Evolutionary conservation across 2,113 vertebrate species (phyloP), one percentile per base, ranked within the genome.

Genomic region (Varanus salvator): DNA sequence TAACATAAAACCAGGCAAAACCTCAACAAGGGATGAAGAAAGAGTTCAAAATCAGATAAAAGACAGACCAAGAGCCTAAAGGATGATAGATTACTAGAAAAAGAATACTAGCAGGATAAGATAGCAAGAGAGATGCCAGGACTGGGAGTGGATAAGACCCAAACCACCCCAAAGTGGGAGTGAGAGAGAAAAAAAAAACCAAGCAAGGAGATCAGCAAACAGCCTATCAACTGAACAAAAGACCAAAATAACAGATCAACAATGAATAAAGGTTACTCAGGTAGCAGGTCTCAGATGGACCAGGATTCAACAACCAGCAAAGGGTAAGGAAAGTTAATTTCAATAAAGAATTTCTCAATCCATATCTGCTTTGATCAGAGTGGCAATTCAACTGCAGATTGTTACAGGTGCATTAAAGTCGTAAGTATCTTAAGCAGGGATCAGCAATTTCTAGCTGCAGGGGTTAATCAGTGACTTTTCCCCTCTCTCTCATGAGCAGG

Each of bases 301-400:
- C 11, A 71, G 69, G 69, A 6, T 80, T 50, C 17, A 52, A 3
- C 57, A 60, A 15, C 57, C 57, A 60, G 57, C 57, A 60, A 14
- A 3, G 57, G 57, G 57, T 60, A 60, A 14, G 57, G 57, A 60
- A 60, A 60, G 12, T 60, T 60, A 60, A 60, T 60, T 60, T 14
- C 12, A 60, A 60, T 11, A 14, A 3, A 60, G 15, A 8, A 60
- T 60, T 60, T 60, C 57, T 60, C 57, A 91, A 69, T 50, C 38
- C 1, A 60, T 0, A 1, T 15, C 82, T 84, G 90, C 17, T 64
- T 94, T 69, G 1, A 31, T 68, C 72, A 25, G 0, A 6, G 84
- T 82, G 90, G 89, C 52, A 89, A 85, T 48, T 91, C 86, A 92
- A 89, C 80, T 90, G 92, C 93, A 92, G 90, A 90, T 71, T 93